Evolutionary conservation across 2,797 vertebrate species (phyloP).

Genomic region (Nyctalus aviator): DNA sequence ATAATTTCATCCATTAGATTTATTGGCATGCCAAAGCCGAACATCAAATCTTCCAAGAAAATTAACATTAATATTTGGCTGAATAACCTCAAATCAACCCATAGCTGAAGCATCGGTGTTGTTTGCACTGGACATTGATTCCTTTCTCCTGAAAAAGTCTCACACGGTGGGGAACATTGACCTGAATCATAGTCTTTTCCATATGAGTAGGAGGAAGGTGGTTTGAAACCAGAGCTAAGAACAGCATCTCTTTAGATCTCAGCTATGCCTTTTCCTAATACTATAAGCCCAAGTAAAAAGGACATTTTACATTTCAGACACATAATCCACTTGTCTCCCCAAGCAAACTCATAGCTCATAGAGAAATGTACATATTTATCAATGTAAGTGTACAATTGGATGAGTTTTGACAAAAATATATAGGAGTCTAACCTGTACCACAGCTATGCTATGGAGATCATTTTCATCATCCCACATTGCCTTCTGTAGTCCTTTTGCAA

Average conservation of each 20-base stretch:
- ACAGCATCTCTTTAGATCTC: neutral
- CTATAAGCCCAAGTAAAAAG: neutral
- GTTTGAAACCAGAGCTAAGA: conserved; percentile 36
- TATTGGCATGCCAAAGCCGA: conserved; percentile 74
- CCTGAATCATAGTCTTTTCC: conserved; percentile 51
- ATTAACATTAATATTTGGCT: conserved; percentile 80
- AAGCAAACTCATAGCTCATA: neutral
- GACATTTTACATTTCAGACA: neutral
- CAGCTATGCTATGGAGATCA: neutral
- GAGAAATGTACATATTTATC: neutral
- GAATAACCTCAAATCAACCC: conserved; percentile 77
- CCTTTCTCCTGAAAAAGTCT: conserved; percentile 64
- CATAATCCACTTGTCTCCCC: neutral
- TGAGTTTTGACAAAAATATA: neutral
- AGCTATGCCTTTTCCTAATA: neutral
- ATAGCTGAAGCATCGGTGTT: conserved; percentile 72
- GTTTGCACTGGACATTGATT: conserved; percentile 74
- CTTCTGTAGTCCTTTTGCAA: neutral
- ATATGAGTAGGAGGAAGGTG: conserved; percentile 4
- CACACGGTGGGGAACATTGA: conserved; percentile 32
- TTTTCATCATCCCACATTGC: neutral
- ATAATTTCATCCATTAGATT: conserved; percentile 82
- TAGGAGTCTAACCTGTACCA: neutral
- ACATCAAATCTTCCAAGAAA: conserved; percentile 79
- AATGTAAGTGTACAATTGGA: neutral